Base-by-base conservation (phyloP, 2,113 vertebrate genomes). In the Lagopus leucura region DNA sequence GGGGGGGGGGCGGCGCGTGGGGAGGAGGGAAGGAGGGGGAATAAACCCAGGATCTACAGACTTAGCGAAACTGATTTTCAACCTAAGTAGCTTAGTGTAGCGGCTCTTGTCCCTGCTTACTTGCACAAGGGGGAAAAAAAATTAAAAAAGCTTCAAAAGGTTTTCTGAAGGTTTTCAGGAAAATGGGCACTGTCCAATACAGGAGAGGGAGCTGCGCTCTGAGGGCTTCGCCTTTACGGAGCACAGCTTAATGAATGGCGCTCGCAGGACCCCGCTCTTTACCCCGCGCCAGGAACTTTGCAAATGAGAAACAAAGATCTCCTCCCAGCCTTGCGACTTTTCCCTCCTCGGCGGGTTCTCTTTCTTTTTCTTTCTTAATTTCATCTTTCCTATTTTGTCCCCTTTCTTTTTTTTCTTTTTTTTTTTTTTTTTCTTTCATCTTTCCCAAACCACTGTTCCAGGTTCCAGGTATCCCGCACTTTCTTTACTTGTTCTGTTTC, bases 51-150 rank as follows among this genome's bases (percentile, higher is more conserved):
- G 78, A 89, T 95, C 90, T 91, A 65, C 76, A 94, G 88, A 93
- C 82, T 92, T 91, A 82, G 74, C 90, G 94, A 96, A 97, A 93
- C 84, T 96, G 93, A 96, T 96, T 96, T 95, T 94, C 83, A 85
- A 87, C 85, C 86, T 96, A 97, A 97, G 96, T 91, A 96, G 94
- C 94, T 97, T 96, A 96, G 70, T 76, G 50, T 52, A 94, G 82
- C 91, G 83, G 90, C 91, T 94, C 93, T 95, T 86, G 95, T 95
- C 66, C 86, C 50, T 73, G 79, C 94, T 96, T 92, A 90, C 82
- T 95, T 86, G 72, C 86, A 90, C 75, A 82, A 81, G 87, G 58
- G 27, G 25, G 3, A 20, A 42, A 58, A 89, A 86, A 73, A 55
- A 73, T 72, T 60, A 92, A 93, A 88, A 58, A 40, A 25, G 55